Conservation (phyloP, 2,113 vertebrate genomes). For the Gasterosteus nipponicus region DNA sequence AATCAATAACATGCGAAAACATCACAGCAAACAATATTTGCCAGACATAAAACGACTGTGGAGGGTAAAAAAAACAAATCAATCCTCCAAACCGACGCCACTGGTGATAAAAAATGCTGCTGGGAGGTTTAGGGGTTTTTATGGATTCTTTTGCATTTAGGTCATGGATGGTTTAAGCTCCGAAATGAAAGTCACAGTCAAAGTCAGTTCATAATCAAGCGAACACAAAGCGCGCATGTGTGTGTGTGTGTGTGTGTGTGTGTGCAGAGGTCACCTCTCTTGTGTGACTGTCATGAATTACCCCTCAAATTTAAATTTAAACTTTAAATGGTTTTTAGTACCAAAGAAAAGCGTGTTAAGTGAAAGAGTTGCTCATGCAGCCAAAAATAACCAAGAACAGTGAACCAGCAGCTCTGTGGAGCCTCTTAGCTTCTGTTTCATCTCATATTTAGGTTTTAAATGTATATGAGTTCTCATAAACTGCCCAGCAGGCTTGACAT, state of each 20-base stretch:
- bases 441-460: not conserved
- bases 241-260: not conserved
- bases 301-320: conserved; percentile 19
- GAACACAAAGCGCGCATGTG: conserved; percentile 28
- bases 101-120: conserved; percentile 45
- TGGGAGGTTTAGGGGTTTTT: conserved; percentile 38
- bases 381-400: not conserved
- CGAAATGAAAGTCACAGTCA: conserved; percentile 63
- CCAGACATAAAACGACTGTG: conserved; percentile 61
- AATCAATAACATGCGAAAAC: conserved; percentile 81
- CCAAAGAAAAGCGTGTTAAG: not conserved
- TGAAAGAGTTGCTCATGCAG: not conserved
- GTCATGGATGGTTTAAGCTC: conserved; percentile 54
- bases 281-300: conserved; percentile 9
- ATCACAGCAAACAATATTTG: conserved; percentile 73
- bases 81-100: conserved; percentile 23
- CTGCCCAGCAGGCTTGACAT: not conserved
- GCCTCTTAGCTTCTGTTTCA: not conserved
- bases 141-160: conserved; percentile 55
- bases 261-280: not conserved
- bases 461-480: not conserved
- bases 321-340: conserved; percentile 9
- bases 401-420: not conserved
- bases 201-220: conserved; percentile 62
- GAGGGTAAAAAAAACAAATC: not conserved